Conservation (phyloP, 2,888 invertebrate genomes). For the Andrena camellia region DNA sequence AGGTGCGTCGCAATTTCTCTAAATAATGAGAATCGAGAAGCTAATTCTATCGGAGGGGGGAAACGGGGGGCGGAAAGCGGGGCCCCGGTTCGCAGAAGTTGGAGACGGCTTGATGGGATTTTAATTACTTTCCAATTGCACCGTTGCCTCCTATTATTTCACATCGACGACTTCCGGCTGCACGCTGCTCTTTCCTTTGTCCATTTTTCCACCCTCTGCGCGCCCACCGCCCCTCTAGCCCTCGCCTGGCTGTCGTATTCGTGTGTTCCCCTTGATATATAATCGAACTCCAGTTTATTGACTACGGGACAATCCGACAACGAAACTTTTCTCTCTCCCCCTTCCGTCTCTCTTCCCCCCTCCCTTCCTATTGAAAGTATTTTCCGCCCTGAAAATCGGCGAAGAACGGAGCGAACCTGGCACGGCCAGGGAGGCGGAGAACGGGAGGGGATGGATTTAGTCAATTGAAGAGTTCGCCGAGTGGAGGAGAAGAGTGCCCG, state of each 20-base stretch:
- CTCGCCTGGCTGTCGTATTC: neutral
- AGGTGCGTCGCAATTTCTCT: conserved; percentile 57
- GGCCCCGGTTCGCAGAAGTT: conserved; percentile 52
- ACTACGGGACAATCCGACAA: conserved; percentile 48
- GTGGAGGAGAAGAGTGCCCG: conserved; percentile 27
- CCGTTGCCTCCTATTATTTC: conserved; percentile 73
- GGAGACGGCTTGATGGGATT: conserved; percentile 73
- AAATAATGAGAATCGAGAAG: conserved; percentile 74
- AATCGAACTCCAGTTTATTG: conserved; percentile 67
- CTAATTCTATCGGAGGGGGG: conserved; percentile 65
- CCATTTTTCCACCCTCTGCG: conserved; percentile 35
- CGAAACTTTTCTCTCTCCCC: conserved; percentile 39
- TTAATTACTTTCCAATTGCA: conserved; percentile 79
- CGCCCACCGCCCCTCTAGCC: neutral
- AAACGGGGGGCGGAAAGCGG: conserved; percentile 12
- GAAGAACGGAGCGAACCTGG: neutral
- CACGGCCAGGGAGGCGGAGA: neutral
- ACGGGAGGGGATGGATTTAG: conserved; percentile 35
- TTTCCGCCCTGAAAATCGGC: conserved; percentile 6
- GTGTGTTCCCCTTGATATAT: conserved; percentile 53
- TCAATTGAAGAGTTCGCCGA: conserved; percentile 59
- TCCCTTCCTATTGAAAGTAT: conserved; percentile 32
- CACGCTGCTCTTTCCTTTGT: conserved; percentile 49
- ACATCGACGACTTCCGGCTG: conserved; percentile 66
- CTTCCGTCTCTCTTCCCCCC: neutral